Percentiles rank a stretch among this genome's conserved stretches.
Evolutionary conservation across 2,888 invertebrate genomes (phyloP).

Genomic region (Melieria omissa): DNA sequence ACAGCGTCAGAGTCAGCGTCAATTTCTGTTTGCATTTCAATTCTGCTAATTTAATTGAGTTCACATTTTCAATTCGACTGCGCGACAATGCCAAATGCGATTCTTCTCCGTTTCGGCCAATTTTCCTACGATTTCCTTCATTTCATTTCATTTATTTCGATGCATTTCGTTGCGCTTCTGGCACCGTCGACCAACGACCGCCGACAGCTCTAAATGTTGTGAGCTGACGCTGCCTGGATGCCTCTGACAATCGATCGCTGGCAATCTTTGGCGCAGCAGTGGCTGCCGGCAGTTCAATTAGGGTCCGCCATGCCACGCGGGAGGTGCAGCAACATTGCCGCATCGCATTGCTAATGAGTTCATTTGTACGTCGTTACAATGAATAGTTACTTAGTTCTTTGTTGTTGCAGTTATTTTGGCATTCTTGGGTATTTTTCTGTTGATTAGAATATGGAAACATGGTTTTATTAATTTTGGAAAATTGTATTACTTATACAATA

Average conservation of each 20-base stretch:
- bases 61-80: slow-evolving; percentile 40
- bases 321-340: slow-evolving; percentile 9
- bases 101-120: slow-evolving; percentile 22
- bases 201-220: slow-evolving; percentile 6
- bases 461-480: too few relatives aligned
- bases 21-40: slow-evolving; percentile 38
- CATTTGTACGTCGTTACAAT: slow-evolving; percentile 24
- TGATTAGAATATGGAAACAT: too few relatives aligned
- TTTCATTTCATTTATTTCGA: slow-evolving; percentile 26
- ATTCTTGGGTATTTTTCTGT: too few relatives aligned
- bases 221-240: background rate
- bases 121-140: slow-evolving; percentile 18
- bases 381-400: too few relatives aligned
- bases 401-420: too few relatives aligned
- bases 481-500: too few relatives aligned
- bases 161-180: background rate
- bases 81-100: slow-evolving; percentile 28
- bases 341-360: slow-evolving; percentile 32
- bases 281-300: too few relatives aligned
- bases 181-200: background rate
- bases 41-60: slow-evolving; percentile 44
- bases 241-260: slow-evolving; percentile 28
- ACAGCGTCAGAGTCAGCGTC: background rate
- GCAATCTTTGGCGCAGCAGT: slow-evolving; percentile 14
- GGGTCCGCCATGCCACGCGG: background rate